phyloP scores from a whole-genome alignment of 2,888 invertebrate genomes.

The Harpalus rubripes region DNA sequence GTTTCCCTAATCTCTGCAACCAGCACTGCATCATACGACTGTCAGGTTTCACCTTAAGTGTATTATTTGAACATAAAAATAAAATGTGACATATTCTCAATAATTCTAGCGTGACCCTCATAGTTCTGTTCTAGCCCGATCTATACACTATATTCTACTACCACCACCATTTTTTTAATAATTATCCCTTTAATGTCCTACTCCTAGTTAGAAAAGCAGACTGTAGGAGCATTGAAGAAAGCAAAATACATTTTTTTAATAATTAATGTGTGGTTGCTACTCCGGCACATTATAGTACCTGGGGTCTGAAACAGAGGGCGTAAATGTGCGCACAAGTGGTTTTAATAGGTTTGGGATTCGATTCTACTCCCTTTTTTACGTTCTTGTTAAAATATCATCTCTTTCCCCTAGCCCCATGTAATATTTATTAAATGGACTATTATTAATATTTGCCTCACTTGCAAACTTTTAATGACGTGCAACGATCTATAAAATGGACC shows the following conservation, averaged over 20 bases:
- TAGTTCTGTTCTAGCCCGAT: too few relatives aligned
- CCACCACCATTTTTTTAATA: too few relatives aligned
- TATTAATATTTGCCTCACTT: not conserved
- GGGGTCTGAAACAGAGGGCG: conserved; percentile 18
- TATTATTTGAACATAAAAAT: too few relatives aligned
- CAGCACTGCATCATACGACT: too few relatives aligned
- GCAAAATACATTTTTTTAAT: conserved; percentile 4
- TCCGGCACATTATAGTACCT: conserved; percentile 11
- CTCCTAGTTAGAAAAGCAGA: too few relatives aligned
- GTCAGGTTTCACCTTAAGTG: too few relatives aligned
- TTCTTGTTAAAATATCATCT: conserved; percentile 41
- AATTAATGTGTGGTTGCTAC: conserved; percentile 18
- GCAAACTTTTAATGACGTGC: not conserved
- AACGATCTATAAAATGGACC: not conserved
- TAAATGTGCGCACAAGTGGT: conserved; percentile 35
- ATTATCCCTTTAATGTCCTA: too few relatives aligned
- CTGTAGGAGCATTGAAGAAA: not conserved
- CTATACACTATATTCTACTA: too few relatives aligned
- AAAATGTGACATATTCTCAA: too few relatives aligned
- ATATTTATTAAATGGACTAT: conserved; percentile 41
- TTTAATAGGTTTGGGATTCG: conserved; percentile 44
- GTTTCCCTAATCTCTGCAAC: too few relatives aligned
- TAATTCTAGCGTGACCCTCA: too few relatives aligned
- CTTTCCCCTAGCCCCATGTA: conserved; percentile 1
- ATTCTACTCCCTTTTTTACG: conserved; percentile 36